Evolutionary conservation across 2,797 vertebrate species (phyloP).

Genomic region (Hydrolagus colliei): DNA sequence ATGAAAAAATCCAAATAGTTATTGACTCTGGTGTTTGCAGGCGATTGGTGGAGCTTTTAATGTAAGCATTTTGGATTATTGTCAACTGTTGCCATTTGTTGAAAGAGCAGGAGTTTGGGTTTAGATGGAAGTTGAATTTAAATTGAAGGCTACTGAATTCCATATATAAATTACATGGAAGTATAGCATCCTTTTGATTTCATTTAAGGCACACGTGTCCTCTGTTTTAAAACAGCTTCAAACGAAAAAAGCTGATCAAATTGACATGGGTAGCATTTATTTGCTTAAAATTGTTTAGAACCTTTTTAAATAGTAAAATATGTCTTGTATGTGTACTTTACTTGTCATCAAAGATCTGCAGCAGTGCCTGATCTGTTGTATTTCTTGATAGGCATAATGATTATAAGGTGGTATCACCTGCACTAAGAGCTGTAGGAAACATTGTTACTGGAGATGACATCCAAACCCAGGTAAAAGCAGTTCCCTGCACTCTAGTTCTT

Average conservation of each 20-base stretch:
- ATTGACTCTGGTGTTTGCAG: constrained; percentile 84
- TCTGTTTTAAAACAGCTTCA: background rate
- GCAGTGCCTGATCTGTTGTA: background rate
- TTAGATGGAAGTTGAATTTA: background rate
- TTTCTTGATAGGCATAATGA: constrained; percentile 70
- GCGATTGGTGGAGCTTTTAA: constrained; percentile 80
- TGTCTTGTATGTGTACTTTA: background rate
- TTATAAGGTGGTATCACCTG: constrained; percentile 93
- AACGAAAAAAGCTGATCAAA: background rate
- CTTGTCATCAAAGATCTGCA: background rate
- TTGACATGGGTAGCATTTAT: background rate
- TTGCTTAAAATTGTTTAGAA: background rate
- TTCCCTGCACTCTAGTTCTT: background rate
- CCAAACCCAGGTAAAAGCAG: constrained; percentile 77
- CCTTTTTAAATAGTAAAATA: background rate
- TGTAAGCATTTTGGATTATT: constrained; percentile 58
- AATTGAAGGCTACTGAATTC: background rate
- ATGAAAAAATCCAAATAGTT: constrained; percentile 85
- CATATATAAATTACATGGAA: background rate
- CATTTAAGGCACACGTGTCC: background rate
- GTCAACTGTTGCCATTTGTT: background rate
- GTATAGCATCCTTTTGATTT: background rate
- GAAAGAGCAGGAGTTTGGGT: background rate
- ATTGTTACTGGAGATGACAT: constrained; percentile 93
- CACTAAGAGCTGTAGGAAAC: constrained; percentile 88